These are phyloP conservation scores for Todiramphus saurophagus DNA, from an alignment of 2,113 vertebrate genomes.

Conservation along the genomic window DNA sequence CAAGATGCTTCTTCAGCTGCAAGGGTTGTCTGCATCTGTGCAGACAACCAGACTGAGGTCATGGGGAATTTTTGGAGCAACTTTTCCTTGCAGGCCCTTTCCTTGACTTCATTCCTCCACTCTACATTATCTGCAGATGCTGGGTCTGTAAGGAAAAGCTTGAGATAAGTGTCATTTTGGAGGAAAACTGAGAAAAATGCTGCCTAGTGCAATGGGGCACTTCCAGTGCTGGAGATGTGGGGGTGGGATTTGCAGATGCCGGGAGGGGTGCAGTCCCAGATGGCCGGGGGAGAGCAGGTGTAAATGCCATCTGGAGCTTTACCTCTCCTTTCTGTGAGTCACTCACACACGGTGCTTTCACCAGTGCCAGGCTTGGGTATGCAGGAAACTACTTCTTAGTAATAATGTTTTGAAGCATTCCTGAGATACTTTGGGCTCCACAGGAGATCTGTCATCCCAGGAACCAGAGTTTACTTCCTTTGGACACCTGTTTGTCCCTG, in stretches of 20 bases:
- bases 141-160: not conserved
- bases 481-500: not conserved
- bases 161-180: not conserved
- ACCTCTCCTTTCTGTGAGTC: constrained; percentile 16
- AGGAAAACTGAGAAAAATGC: not conserved
- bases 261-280: constrained; percentile 4
- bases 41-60: not conserved
- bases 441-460: not conserved
- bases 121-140: not conserved
- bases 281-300: constrained; percentile 29
- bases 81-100: not conserved
- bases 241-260: constrained; percentile 30
- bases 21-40: not conserved
- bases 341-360: not conserved
- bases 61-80: not conserved
- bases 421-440: not conserved
- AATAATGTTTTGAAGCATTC: not conserved
- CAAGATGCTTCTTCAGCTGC: not conserved
- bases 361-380: not conserved
- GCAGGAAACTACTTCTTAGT: not conserved
- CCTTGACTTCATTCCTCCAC: not conserved
- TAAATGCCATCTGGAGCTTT: constrained; percentile 40
- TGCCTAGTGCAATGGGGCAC: not conserved
- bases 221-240: not conserved
- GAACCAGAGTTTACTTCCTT: not conserved